These are phyloP conservation scores for Microctenopoma lineatum DNA, from an alignment of 2,797 vertebrate species.

Conservation along the genomic window DNA sequence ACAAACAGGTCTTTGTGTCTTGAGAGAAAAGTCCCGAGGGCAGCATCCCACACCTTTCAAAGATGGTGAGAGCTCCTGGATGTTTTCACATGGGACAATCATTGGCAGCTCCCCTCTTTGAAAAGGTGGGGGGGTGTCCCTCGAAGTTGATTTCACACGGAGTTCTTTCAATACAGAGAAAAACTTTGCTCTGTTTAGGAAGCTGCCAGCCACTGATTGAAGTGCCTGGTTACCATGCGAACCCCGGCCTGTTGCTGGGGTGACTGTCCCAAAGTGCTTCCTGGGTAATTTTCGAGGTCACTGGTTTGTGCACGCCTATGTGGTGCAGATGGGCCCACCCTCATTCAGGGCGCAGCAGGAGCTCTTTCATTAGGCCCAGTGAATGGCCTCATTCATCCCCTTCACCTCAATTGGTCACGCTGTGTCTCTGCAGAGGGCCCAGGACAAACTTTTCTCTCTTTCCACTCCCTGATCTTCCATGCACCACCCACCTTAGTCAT, in stretches of 20 bases:
- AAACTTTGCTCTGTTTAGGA: conserved; percentile 77
- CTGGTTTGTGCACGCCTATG: conserved; percentile 86
- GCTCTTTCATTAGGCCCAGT: conserved; percentile 82
- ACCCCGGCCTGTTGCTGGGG: conserved; percentile 83
- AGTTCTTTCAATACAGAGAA: conserved; percentile 73
- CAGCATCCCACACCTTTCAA: conserved; percentile 63
- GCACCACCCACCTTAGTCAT: conserved; percentile 80
- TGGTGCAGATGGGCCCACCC: conserved; percentile 84
- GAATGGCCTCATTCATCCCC: conserved; percentile 85
- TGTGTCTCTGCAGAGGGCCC: conserved; percentile 75
- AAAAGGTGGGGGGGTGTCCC: conserved; percentile 53
- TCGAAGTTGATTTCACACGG: conserved; percentile 79
- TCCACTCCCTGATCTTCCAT: conserved; percentile 70
- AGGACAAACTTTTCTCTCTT: conserved; percentile 81
- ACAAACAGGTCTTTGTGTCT: conserved; percentile 61
- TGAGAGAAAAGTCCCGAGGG: conserved; percentile 41
- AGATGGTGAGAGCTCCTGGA: conserved; percentile 51
- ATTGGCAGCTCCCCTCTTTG: conserved; percentile 46
- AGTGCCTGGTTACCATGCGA: conserved; percentile 83
- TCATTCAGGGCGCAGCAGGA: conserved; percentile 82
- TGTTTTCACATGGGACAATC: conserved; percentile 73
- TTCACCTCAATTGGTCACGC: conserved; percentile 83
- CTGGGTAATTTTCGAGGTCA: conserved; percentile 88
- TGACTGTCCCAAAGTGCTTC: conserved; percentile 85
- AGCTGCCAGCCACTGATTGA: conserved; percentile 80